Evolutionary conservation across 2,888 invertebrate species (phyloP), one percentile per base, ranked within the genome.

Genomic region (Agrochola macilenta): DNA sequence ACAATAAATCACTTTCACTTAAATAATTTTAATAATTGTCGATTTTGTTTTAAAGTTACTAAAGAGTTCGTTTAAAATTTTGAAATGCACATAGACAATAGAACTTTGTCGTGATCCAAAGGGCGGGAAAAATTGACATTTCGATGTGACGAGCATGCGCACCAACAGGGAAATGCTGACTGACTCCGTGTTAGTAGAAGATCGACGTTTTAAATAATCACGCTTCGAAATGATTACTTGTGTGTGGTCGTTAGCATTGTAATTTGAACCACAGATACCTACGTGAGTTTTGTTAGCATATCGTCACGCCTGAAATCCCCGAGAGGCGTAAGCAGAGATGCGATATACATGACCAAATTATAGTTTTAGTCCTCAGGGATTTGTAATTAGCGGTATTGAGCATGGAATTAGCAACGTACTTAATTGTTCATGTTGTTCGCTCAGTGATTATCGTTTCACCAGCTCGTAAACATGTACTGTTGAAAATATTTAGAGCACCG

Each of bases 151-250:
- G 85, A 91, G 92, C 87, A 89, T 84, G 87, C 92, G 88, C 91
- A 83, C 74, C 89, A 83, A 87, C 87, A 84, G 92, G 88, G 91
- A 92, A 91, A 92, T 90, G 86, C 85, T 89, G 85, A 95, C 95
- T 95, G 93, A 89, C 85, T 88, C 83, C 70, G 79, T 69, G 80
- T 82, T 82, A 79, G 79, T 79, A 79, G 68, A 84, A 80, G 85
- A 86, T 84, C 87, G 83, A 79, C 86, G 86, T 87, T 91, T 88
- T 90, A 89, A 90, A 90, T 90, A 89, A 90, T 86, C 82, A 65
- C 86, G 87, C 86, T 89, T 88, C 78, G 76, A 84, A 88, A 87
- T 86, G 78, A 88, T 88, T 86, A 89, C 71, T 74, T 73, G 76
- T 68, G 69, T 66, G 72, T 75, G 74, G 80, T 87, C 80, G 78